Evolutionary conservation across 2,888 invertebrate genomes (phyloP).

Genomic region (Dasysyrphus albostriatus): DNA sequence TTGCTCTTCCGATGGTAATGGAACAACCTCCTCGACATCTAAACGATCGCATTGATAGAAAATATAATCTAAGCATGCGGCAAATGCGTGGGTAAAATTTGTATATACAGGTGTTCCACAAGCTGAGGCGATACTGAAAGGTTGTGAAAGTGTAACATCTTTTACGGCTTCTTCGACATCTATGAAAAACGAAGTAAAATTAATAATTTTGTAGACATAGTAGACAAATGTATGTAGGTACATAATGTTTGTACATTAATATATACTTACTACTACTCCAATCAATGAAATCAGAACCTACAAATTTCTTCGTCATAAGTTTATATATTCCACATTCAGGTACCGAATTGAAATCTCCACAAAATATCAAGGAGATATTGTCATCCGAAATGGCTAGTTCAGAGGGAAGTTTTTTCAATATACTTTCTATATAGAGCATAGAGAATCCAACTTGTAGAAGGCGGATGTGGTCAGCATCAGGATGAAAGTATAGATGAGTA

Average conservation of each 20-base stretch:
- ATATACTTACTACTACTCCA: constrained; percentile 90
- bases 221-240: background rate
- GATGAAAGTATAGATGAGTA: constrained; percentile 97
- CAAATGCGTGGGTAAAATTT: constrained; percentile 92
- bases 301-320: constrained; percentile 88
- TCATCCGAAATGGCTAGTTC: constrained; percentile 78
- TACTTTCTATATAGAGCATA: constrained; percentile 88
- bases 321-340: constrained; percentile 93
- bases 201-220: too few relatives aligned
- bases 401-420: constrained; percentile 82
- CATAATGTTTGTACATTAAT: background rate
- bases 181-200: constrained; percentile 81
- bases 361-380: constrained; percentile 89
- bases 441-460: constrained; percentile 92
- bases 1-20: constrained; percentile 92
- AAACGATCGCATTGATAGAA: constrained; percentile 89
- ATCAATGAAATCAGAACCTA: constrained; percentile 88
- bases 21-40: constrained; percentile 89
- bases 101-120: constrained; percentile 94
- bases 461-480: constrained; percentile 95
- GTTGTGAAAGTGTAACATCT: constrained; percentile 87
- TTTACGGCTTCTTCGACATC: constrained; percentile 88
- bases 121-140: constrained; percentile 88
- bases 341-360: constrained; percentile 97
- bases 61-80: constrained; percentile 96